Conservation (phyloP, 2,888 invertebrate species). For the Diplazon laetatorius region DNA sequence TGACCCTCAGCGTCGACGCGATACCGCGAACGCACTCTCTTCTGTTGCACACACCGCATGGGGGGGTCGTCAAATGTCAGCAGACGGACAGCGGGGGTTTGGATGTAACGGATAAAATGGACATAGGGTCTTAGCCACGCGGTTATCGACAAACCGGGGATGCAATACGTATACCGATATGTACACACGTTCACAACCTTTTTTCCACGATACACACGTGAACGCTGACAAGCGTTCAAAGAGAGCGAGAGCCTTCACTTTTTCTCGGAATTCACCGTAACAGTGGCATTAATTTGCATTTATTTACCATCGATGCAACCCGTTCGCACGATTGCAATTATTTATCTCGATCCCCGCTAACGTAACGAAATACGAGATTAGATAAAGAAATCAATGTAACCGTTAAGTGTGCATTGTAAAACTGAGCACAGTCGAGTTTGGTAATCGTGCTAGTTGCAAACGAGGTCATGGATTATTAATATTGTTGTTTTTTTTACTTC, state of each 20-base stretch:
- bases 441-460: constrained; percentile 40
- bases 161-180: constrained; percentile 37
- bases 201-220: constrained; percentile 15
- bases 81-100: constrained; percentile 35
- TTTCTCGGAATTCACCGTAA: constrained; percentile 56
- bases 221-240: constrained; percentile 33
- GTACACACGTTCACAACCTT: constrained; percentile 10
- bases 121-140: constrained; percentile 7
- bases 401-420: constrained; percentile 14
- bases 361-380: constrained; percentile 12
- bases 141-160: constrained; percentile 9
- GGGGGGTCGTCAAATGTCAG: constrained; percentile 60
- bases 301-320: constrained; percentile 39
- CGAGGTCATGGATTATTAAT: constrained; percentile 46
- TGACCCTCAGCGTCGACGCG: constrained; percentile 56
- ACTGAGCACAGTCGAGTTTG: constrained; percentile 43
- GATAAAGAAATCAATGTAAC: constrained; percentile 31
- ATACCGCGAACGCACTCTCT: constrained; percentile 55
- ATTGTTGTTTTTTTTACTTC: constrained; percentile 17
- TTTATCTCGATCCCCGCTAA: constrained; percentile 30
- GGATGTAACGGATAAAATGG: constrained; percentile 39
- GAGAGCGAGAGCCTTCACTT: constrained; percentile 58
- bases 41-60: constrained; percentile 26
- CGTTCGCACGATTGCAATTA: constrained; percentile 44
- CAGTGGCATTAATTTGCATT: constrained; percentile 50